Evolutionary conservation across 2,888 invertebrate species (phyloP), one percentile per base, ranked within the genome.

Genomic region (Ichneumoninae sp.): DNA sequence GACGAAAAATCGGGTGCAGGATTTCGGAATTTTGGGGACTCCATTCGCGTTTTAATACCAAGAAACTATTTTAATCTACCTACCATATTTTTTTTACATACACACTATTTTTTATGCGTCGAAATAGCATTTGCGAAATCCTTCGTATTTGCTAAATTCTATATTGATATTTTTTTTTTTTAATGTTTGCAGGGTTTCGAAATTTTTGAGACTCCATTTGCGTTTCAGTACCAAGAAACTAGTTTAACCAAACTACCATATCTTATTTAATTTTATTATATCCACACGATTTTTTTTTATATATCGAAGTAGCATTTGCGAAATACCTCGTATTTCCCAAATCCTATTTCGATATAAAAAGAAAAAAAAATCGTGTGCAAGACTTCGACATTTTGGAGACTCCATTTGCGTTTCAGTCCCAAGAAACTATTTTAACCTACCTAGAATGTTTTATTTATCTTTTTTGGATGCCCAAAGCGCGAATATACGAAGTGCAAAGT

Each of bases 401-500:
- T 57, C 22, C 22, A 26, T 26, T 13, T 13, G 8, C 8, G 57
- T 26, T 57, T 1, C 3, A 13, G 26, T 22, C 10, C 4, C 26
- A 26, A 26, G 22, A 22, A 13, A 22, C 57, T 26, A 22, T 22
- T 22, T 22, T 1, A 10, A 57, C 13, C 22, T 57, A 57, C 22
- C 2, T 57, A 57, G 8, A 10, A 26, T 26, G 26, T 22, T 57
- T 10, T 57, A 57, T 57, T 57, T 22, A 26, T 19, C 54, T 54
- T 54, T n/a, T 10, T 44, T 44, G 44, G 65, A 65, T 74, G 33
- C 44, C 40, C 69, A 74, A n/a, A 60, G 47, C 47, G 66, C 13
- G 26, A 52, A 33, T 13, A 63, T 77, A 44, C n/a, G 60, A 44
- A 60, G 83, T 66, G 66, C 66, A 66, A 80, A 76, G 83, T 83